Evolutionary conservation across 2,888 invertebrate genomes (phyloP).

Genomic region (Clivina fossor): DNA sequence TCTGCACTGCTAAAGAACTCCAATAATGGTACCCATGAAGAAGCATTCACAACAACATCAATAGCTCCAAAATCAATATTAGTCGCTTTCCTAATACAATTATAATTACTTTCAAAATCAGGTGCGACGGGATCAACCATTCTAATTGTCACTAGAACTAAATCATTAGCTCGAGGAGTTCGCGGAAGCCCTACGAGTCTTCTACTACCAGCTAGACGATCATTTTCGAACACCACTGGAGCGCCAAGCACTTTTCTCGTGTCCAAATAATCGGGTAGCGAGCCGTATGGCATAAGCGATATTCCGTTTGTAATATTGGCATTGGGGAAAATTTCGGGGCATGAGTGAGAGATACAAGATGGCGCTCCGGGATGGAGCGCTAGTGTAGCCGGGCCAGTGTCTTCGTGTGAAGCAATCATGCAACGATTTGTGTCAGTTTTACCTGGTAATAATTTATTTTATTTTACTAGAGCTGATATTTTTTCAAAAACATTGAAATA

Average conservation of each 20-base stretch:
- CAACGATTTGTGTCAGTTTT: slow-evolving; percentile 67
- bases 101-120: slow-evolving; percentile 64
- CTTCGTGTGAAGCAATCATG: slow-evolving; percentile 65
- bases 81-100: slow-evolving; percentile 67
- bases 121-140: slow-evolving; percentile 67
- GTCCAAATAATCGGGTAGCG: slow-evolving; percentile 64
- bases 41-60: slow-evolving; percentile 86
- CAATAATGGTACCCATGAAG: slow-evolving; percentile 93
- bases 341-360: slow-evolving; percentile 74
- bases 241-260: slow-evolving; percentile 55
- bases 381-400: not conserved
- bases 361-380: not conserved
- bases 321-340: slow-evolving; percentile 66
- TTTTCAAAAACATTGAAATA: too few species aligned
- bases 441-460: too few species aligned
- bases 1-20: slow-evolving; percentile 79
- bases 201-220: too few species aligned
- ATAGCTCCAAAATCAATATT: slow-evolving; percentile 88
- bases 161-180: slow-evolving; percentile 52
- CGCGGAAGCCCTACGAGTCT: too few species aligned
- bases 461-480: too few species aligned
- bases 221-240: slow-evolving; percentile 1
- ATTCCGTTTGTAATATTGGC: slow-evolving; percentile 36
- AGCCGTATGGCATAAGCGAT: slow-evolving; percentile 50
- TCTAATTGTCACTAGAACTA: slow-evolving; percentile 72